Percentiles rank a stretch among this genome's conserved stretches.
phyloP scores from a whole-genome alignment of 2,797 vertebrate species.

The Rhodeus uyekii region DNA sequence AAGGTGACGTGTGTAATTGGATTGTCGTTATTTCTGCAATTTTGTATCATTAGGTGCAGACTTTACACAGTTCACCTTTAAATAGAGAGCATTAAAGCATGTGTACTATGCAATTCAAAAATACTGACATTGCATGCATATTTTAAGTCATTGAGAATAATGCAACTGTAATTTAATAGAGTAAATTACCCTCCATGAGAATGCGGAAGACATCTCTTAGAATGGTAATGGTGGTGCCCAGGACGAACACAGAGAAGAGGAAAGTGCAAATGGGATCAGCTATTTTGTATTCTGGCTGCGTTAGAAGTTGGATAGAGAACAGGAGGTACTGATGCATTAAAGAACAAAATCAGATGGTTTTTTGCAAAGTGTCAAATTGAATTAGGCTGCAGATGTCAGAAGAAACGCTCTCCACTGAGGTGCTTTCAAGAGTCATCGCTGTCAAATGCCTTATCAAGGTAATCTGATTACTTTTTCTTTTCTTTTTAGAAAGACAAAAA shows the following conservation, averaged over 20 bases:
- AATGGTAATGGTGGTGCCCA: slow-evolving; percentile 90
- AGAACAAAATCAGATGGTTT: slow-evolving; percentile 60
- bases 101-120: not conserved
- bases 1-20: not conserved
- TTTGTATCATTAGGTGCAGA: not conserved
- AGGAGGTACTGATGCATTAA: slow-evolving; percentile 21
- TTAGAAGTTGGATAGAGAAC: slow-evolving; percentile 53
- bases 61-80: not conserved
- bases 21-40: not conserved
- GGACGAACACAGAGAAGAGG: slow-evolving; percentile 92
- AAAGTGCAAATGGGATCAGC: slow-evolving; percentile 96
- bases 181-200: slow-evolving; percentile 89
- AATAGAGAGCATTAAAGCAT: not conserved
- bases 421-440: not conserved
- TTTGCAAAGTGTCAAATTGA: slow-evolving; percentile 36
- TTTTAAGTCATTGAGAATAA: not conserved
- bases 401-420: not conserved
- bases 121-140: not conserved
- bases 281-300: slow-evolving; percentile 92
- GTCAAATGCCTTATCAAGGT: not conserved
- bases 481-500: too few relatives aligned
- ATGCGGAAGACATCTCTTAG: slow-evolving; percentile 91
- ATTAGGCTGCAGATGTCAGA: slow-evolving; percentile 5
- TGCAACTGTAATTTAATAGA: not conserved
- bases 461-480: not conserved